Evolutionary conservation across 2,113 vertebrate genomes (phyloP).

Genomic region (Regulus satrapa): DNA sequence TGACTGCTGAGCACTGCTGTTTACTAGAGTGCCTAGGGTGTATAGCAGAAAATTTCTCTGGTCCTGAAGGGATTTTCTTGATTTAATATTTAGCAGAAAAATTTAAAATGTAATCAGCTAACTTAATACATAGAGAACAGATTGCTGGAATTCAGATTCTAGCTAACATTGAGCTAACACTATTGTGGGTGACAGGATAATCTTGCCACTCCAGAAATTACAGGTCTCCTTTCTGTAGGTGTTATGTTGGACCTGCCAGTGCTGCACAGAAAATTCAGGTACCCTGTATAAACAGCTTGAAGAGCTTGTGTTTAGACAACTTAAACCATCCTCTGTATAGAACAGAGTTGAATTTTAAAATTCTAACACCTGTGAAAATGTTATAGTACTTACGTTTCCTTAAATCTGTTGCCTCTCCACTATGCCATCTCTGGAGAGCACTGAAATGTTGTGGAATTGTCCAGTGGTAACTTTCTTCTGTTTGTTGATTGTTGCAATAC

Average conservation of each 20-base stretch:
- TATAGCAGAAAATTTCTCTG: neutral
- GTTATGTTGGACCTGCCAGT: neutral
- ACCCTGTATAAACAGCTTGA: neutral
- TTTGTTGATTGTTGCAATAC: neutral
- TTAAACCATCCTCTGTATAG: neutral
- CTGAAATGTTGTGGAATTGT: neutral
- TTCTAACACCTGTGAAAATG: accelerated
- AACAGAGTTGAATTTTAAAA: neutral
- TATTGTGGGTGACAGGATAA: neutral
- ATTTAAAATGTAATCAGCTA: neutral
- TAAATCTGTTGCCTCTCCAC: neutral
- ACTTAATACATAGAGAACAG: neutral
- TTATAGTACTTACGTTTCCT: neutral
- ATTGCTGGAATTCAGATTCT: neutral
- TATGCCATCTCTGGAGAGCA: neutral
- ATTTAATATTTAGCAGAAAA: neutral
- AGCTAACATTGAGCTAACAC: neutral
- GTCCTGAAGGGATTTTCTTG: neutral
- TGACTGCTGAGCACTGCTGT: neutral
- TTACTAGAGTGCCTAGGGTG: neutral
- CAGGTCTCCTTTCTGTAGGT: neutral
- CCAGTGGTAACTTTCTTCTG: neutral
- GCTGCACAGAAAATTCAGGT: neutral
- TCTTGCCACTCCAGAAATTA: neutral
- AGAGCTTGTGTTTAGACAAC: neutral